Evolutionary conservation across 30 jellyfish, hydroid and myxozoan species (phyloP).

Genomic region (Phacellophora camtschatica): DNA sequence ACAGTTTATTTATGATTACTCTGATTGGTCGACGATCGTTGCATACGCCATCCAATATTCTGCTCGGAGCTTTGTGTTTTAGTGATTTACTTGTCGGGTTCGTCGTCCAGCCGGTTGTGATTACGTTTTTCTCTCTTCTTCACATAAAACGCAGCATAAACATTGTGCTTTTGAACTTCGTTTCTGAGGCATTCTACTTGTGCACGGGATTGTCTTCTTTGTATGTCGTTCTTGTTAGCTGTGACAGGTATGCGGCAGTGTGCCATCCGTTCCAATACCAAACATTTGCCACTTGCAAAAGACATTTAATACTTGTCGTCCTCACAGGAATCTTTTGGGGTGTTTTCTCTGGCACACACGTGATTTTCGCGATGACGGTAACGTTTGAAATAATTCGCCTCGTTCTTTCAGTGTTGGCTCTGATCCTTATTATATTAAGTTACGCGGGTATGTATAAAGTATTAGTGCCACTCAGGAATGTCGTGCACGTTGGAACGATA

Average conservation of each 20-base stretch:
- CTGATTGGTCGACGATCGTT: neutral
- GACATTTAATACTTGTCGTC: neutral
- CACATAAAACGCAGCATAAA: neutral
- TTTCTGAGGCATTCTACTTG: neutral
- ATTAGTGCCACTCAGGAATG: neutral
- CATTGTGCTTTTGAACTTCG: neutral
- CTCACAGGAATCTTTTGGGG: neutral
- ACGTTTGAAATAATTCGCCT: neutral
- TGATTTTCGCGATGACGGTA: neutral
- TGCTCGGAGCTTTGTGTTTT: neutral
- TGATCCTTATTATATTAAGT: neutral
- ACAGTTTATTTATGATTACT: neutral
- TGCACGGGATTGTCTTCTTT: neutral
- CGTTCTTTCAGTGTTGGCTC: neutral
- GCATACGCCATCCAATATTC: neutral
- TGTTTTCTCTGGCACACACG: neutral
- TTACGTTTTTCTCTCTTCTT: neutral
- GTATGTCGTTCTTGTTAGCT: slow-evolving; percentile 2
- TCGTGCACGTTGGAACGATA: neutral
- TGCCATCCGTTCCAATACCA: slow-evolving; percentile 34
- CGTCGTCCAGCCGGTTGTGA: neutral
- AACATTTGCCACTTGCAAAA: neutral
- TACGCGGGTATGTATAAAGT: neutral
- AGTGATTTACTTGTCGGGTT: neutral
- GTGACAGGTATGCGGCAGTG: slow-evolving; percentile 25